Evolutionary conservation across 2,113 vertebrate species (phyloP), one percentile per base, ranked within the genome.

Genomic region (Amblyopsis rosae): DNA sequence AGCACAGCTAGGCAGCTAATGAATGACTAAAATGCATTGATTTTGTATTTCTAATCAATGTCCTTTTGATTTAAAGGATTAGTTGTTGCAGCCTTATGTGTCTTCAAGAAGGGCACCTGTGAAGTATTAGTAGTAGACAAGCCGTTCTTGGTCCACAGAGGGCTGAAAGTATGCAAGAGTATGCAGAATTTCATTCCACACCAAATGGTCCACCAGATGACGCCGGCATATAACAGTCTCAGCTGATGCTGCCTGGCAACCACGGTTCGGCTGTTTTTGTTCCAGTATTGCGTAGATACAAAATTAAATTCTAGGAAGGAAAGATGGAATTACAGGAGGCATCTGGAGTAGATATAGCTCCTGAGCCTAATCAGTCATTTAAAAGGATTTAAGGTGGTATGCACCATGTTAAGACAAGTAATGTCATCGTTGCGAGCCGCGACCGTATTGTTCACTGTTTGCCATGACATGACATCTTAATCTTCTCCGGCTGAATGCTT

Each of bases 231-330:
- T 41, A 41, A 41, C 35, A 41, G 35, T 41, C 35, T 86, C 82
- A 84, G 77, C 72, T 72, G 78, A 89, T 85, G 87, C 88, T 85
- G 86, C 87, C 81, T 80, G 86, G 87, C 89, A 90, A 90, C 89
- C 26, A 72, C 61, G 71, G 72, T 79, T 53, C 80, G 82, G 80
- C 73, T 85, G 81, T 86, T 90, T 88, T 82, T 80, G 83, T 2
- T 15, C 70, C 81, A 84, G 61, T 80, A 85, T 76, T 85, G 84
- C 86, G 81, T 86, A 54, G 86, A 86, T 86, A 88, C 86, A 82
- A 82, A 86, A 76, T 77, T 69, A 77, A 11, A 32, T 84, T 80
- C 72, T 50, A 72, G 80, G 75, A 81, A 79, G 75, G 81, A 58
- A 78, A 76, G 67, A 71, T 78, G 69, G 67, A 70, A 57, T 81